These are phyloP conservation scores for Parazoanthus darwini DNA, from an alignment of 92 coral and sea anemone genomes.

Conservation along the genomic window DNA sequence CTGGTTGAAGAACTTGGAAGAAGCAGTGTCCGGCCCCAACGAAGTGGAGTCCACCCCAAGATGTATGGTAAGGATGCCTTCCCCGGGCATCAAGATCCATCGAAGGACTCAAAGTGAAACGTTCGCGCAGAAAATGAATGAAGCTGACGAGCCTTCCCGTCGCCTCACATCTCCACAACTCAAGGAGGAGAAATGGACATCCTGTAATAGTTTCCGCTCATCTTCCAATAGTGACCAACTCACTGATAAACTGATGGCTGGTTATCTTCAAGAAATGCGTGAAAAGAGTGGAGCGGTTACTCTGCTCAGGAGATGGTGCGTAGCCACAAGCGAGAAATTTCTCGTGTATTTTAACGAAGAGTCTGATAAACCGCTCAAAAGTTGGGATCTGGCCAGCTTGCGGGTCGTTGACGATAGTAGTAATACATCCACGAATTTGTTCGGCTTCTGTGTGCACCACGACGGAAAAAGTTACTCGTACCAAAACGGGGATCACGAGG, in stretches of 20 bases:
- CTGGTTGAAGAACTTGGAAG: conserved; percentile 73
- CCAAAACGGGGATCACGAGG: conserved; percentile 55
- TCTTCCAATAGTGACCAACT: conserved; percentile 19
- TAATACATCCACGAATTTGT: conserved; percentile 53
- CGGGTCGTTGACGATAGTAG: conserved; percentile 60
- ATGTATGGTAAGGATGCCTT: conserved; percentile 68
- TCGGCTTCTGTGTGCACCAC: conserved; percentile 65
- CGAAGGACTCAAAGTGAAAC: conserved; percentile 73
- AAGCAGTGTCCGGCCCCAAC: conserved; percentile 52
- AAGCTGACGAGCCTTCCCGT: conserved; percentile 36
- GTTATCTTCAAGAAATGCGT: conserved; percentile 78
- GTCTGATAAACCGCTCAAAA: conserved; percentile 59
- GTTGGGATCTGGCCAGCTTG: conserved; percentile 62
- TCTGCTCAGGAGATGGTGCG: conserved; percentile 86
- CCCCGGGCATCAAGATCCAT: conserved; percentile 71
- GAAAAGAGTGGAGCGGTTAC: conserved; percentile 55
- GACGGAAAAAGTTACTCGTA: conserved; percentile 46
- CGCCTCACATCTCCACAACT: conserved; percentile 7
- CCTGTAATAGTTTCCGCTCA: conserved; percentile 25
- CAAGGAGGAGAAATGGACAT: conserved; percentile 31
- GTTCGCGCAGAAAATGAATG: conserved; percentile 50
- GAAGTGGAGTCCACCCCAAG: conserved; percentile 47
- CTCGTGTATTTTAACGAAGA: conserved; percentile 72
- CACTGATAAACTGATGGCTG: conserved; percentile 78
- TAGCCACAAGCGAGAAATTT: conserved; percentile 80